phyloP scores from a whole-genome alignment of 2,888 invertebrate genomes.

The Holacanthella duospinosa region DNA sequence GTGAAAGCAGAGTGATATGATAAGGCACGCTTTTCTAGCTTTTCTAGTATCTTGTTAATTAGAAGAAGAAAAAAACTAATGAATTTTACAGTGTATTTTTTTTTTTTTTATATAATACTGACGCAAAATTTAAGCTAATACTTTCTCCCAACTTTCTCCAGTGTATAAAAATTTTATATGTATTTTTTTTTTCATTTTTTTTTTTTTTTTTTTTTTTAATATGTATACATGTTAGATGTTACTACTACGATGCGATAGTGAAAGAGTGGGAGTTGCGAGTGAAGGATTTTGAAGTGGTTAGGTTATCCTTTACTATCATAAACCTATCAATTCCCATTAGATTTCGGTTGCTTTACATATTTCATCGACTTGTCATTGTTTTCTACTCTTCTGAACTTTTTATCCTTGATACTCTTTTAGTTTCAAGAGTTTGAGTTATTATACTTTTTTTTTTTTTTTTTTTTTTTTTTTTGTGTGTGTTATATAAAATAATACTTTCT shows the following conservation, averaged over 20 bases:
- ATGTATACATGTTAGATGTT: too few relatives aligned
- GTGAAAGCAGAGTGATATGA: not conserved
- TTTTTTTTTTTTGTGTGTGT: too few relatives aligned
- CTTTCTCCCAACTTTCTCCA: conserved; percentile 1
- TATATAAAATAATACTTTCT: not conserved
- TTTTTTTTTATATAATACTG: too few relatives aligned
- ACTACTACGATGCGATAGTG: too few relatives aligned
- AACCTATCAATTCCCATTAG: not conserved
- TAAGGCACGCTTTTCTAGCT: not conserved
- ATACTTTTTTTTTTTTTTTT: too few relatives aligned
- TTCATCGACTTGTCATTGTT: not conserved
- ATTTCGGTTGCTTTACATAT: not conserved
- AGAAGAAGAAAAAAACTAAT: not conserved
- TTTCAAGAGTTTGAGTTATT: too few relatives aligned
- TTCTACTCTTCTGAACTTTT: not conserved
- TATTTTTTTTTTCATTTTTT: not conserved
- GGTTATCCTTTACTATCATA: too few relatives aligned
- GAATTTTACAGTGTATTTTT: not conserved
- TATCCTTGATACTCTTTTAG: not conserved
- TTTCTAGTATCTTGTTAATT: not conserved
- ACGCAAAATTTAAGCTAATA: not conserved
- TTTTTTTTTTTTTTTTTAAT: too few relatives aligned
- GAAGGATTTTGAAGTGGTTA: too few relatives aligned
- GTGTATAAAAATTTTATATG: not conserved
- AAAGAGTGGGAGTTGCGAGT: too few relatives aligned